Evolutionary conservation across 2,113 vertebrate genomes (phyloP).

Genomic region (Ibidorhyncha struthersii): DNA sequence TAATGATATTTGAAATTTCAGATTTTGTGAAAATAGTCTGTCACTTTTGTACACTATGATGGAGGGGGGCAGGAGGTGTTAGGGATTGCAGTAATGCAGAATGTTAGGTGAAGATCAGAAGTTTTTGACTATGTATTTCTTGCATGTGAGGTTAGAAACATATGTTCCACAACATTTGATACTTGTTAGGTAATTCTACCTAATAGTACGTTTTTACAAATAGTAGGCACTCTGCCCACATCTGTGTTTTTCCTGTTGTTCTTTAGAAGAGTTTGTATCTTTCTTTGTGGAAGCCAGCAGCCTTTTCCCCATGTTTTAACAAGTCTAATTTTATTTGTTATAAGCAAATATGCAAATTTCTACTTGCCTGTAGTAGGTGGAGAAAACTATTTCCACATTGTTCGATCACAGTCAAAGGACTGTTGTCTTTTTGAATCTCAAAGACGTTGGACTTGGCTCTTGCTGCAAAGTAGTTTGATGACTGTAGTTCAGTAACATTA

Average conservation of each 20-base stretch:
- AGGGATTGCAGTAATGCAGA: neutral
- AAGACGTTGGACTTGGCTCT: neutral
- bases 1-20: neutral
- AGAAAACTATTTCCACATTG: neutral
- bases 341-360: neutral
- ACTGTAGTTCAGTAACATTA: neutral
- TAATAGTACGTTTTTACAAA: neutral
- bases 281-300: neutral
- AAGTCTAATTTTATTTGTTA: neutral
- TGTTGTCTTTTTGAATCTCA: neutral
- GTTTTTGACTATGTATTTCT: neutral
- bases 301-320: neutral
- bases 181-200: neutral
- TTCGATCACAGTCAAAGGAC: neutral
- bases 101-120: accelerated
- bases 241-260: neutral
- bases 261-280: neutral
- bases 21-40: neutral
- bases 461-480: neutral
- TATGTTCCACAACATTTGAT: neutral
- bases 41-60: accelerated
- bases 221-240: neutral
- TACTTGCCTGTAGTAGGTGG: neutral
- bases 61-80: neutral
- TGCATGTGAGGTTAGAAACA: neutral